Evolutionary conservation across 35 echinoderm and acorn worm species (phyloP).

Genomic region (Chiridota heheva): DNA sequence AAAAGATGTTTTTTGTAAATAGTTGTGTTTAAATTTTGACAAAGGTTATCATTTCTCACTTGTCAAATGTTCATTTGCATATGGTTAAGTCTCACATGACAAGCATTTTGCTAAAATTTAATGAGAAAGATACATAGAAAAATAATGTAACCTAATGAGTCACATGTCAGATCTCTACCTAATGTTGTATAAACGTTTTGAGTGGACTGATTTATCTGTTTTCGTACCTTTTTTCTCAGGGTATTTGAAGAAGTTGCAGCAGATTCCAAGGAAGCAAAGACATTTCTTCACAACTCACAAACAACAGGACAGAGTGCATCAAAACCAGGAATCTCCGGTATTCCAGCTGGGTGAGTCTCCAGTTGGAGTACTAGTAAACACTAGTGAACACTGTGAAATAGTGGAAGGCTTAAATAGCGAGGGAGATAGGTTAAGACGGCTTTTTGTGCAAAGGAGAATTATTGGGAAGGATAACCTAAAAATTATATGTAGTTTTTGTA

Average conservation of each 20-base stretch:
- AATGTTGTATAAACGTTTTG: neutral
- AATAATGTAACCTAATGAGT: neutral
- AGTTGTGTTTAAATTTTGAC: too few relatives aligned
- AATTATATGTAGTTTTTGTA: too few relatives aligned
- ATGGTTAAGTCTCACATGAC: too few relatives aligned
- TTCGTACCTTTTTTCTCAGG: neutral
- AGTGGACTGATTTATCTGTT: neutral
- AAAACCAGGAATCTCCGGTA: too few relatives aligned
- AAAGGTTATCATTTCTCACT: too few relatives aligned
- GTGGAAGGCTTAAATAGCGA: too few relatives aligned
- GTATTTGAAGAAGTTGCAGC: conserved; percentile 39
- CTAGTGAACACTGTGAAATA: neutral
- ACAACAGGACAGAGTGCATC: neutral
- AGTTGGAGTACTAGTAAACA: neutral
- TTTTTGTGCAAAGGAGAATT: too few relatives aligned
- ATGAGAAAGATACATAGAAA: neutral
- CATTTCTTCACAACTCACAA: neutral
- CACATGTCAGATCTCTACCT: neutral
- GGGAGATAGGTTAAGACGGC: too few relatives aligned
- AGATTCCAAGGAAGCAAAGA: conserved; percentile 37
- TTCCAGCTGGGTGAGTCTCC: conserved; percentile 12
- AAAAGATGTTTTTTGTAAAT: too few relatives aligned
- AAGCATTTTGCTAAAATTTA: too few relatives aligned
- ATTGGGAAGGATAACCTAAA: too few relatives aligned
- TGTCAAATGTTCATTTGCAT: too few relatives aligned